These are phyloP conservation scores for Opisthograptis luteolata DNA, from an alignment of 2,888 invertebrate genomes.

Conservation along the genomic window DNA sequence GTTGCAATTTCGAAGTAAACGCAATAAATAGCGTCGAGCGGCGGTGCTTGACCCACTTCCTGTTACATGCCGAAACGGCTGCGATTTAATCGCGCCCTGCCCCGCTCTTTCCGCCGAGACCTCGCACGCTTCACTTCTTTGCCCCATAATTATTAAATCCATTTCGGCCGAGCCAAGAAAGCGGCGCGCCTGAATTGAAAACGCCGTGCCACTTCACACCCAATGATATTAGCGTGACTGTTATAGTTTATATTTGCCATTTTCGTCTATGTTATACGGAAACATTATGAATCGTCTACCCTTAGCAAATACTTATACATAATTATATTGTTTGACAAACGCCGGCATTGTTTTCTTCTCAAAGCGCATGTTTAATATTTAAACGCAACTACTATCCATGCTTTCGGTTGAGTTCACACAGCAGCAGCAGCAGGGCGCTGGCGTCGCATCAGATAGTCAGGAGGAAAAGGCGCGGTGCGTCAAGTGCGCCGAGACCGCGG, in stretches of 20 bases:
- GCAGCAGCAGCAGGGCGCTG: slow-evolving; percentile 54
- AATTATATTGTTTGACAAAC: too few species aligned
- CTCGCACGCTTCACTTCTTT: slow-evolving; percentile 75
- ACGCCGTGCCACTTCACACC: slow-evolving; percentile 31
- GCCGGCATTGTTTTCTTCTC: too few species aligned
- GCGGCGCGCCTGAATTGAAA: slow-evolving; percentile 58
- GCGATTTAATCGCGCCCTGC: slow-evolving; percentile 80
- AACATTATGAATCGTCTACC: too few species aligned
- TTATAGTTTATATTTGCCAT: slow-evolving; percentile 13
- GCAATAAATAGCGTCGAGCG: slow-evolving; percentile 79
- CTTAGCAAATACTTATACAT: too few species aligned
- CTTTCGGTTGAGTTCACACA: slow-evolving; percentile 59
- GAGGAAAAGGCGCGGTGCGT: slow-evolving; percentile 79
- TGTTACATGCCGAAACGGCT: slow-evolving; percentile 81
- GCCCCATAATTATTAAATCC: slow-evolving; percentile 79
- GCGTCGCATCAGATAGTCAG: slow-evolving; percentile 72
- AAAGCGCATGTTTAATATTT: slow-evolving; percentile 31
- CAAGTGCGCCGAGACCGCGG: slow-evolving; percentile 66
- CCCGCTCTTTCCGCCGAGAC: slow-evolving; percentile 74
- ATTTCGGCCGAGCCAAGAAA: slow-evolving; percentile 69
- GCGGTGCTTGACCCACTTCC: slow-evolving; percentile 82
- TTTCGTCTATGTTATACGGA: slow-evolving; percentile 9
- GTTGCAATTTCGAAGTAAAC: slow-evolving; percentile 78
- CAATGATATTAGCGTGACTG: slow-evolving; percentile 17
- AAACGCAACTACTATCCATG: slow-evolving; percentile 39